Conservation (phyloP, 1,140 invertebrate species). For the Sitobion miscanthi region DNA sequence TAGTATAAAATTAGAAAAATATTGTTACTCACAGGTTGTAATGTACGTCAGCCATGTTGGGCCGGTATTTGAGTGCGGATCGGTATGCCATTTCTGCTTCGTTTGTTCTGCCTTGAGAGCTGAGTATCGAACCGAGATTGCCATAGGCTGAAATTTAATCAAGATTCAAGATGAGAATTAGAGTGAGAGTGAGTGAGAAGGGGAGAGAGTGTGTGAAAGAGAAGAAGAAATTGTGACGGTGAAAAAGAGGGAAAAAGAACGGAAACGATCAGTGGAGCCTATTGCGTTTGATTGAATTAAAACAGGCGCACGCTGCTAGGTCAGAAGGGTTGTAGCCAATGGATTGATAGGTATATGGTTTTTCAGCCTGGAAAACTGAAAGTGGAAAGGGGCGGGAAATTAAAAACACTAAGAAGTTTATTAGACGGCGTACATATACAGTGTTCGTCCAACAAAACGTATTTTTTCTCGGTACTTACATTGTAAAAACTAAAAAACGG, state of each 20-base stretch:
- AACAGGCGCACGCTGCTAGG: neutral
- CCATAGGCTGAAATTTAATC: slow-evolving; percentile 79
- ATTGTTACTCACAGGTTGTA: slow-evolving; percentile 90
- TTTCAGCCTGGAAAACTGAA: neutral
- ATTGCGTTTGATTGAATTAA: slow-evolving; percentile 44
- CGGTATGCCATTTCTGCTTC: slow-evolving; percentile 88
- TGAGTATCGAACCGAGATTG: slow-evolving; percentile 89
- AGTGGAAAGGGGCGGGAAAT: neutral
- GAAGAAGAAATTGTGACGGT: neutral
- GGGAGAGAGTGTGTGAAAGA: neutral
- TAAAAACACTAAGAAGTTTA: neutral
- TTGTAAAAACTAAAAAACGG: neutral
- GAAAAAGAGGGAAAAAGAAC: neutral
- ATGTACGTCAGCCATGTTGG: slow-evolving; percentile 95
- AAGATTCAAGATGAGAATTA: slow-evolving; percentile 20
- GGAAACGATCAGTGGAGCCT: neutral
- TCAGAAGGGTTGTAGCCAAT: too few relatives aligned
- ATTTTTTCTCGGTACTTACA: neutral
- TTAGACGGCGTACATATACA: neutral
- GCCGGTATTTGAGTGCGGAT: slow-evolving; percentile 82
- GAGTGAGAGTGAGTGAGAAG: neutral
- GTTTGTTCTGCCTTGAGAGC: slow-evolving; percentile 77
- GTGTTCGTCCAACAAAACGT: neutral
- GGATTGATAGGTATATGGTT: neutral
- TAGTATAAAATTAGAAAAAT: neutral